Conservation (phyloP, 2,888 invertebrate species). For the Tethea ocularis region DNA sequence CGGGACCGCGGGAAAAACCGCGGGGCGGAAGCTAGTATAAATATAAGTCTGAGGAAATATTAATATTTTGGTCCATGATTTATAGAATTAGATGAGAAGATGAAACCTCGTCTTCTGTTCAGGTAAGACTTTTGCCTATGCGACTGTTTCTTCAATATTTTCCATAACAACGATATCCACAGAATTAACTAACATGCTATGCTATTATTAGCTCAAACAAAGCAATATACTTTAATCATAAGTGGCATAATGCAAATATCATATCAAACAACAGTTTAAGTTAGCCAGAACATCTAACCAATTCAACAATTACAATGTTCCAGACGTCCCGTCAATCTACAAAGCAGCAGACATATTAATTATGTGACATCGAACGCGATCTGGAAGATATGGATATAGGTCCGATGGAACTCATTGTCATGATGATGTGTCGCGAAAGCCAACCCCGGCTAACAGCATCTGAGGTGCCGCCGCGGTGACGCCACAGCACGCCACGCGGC, state of each 20-base stretch:
- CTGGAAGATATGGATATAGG: slow-evolving; percentile 20
- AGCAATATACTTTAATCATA: background rate
- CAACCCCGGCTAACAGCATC: slow-evolving; percentile 36
- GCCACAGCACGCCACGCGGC: slow-evolving; percentile 21
- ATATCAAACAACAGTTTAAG: slow-evolving; percentile 4
- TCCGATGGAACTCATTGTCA: slow-evolving; percentile 34
- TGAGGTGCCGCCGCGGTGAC: slow-evolving; percentile 48
- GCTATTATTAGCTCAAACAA: background rate
- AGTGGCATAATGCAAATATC: background rate
- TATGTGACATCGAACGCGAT: slow-evolving; percentile 16
- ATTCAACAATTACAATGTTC: slow-evolving; percentile 10
- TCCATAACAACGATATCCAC: background rate
- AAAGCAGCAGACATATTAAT: background rate
- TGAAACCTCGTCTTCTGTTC: too few species aligned
- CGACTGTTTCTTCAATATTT: too few species aligned
- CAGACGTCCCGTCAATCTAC: background rate
- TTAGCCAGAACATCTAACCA: slow-evolving; percentile 3
- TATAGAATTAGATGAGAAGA: too few species aligned
- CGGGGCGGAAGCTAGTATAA: too few species aligned
- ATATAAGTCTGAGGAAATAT: too few species aligned
- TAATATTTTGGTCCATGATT: too few species aligned
- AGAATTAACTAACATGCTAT: background rate
- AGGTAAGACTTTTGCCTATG: too few species aligned
- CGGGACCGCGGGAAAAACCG: too few species aligned
- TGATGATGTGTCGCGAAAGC: slow-evolving; percentile 50